Conservation (phyloP, 2,113 vertebrate species). For the Nannospalax galili region DNA sequence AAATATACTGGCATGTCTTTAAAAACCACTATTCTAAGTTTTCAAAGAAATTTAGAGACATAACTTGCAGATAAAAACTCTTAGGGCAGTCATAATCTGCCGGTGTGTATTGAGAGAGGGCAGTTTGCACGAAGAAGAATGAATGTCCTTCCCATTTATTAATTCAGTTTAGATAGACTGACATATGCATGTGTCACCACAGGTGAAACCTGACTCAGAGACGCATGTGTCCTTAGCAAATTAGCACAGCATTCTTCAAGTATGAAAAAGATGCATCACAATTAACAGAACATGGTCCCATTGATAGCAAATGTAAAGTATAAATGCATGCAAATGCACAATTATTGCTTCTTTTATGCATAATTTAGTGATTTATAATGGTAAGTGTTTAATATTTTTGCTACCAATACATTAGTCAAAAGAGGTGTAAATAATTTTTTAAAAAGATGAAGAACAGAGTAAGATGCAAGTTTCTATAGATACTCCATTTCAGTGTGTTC, state of each 20-base stretch:
- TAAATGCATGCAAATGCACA: constrained; percentile 93
- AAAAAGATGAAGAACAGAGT: constrained; percentile 87
- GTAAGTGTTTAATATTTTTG: constrained; percentile 92
- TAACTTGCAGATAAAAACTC: constrained; percentile 72
- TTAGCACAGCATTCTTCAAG: constrained; percentile 54
- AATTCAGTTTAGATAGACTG: constrained; percentile 64
- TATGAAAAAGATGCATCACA: constrained; percentile 66
- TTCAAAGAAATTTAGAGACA: constrained; percentile 59
- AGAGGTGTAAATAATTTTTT: constrained; percentile 92
- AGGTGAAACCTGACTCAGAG: constrained; percentile 70
- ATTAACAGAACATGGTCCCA: constrained; percentile 75
- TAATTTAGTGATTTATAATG: constrained; percentile 90
- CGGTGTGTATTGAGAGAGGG: constrained; percentile 56
- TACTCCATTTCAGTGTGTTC: constrained; percentile 84
- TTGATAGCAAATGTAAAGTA: constrained; percentile 86
- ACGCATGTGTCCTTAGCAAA: constrained; percentile 68
- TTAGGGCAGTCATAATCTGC: constrained; percentile 67
- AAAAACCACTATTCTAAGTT: constrained; percentile 63
- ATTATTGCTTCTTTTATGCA: constrained; percentile 88
- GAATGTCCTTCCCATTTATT: not conserved
- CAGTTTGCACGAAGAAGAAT: constrained; percentile 67
- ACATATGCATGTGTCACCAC: constrained; percentile 79
- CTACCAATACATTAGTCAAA: constrained; percentile 89
- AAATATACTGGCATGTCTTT: constrained; percentile 58
- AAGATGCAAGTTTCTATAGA: constrained; percentile 87